phyloP scores from a whole-genome alignment of 2,888 invertebrate species.

The Thalpophila matura region DNA sequence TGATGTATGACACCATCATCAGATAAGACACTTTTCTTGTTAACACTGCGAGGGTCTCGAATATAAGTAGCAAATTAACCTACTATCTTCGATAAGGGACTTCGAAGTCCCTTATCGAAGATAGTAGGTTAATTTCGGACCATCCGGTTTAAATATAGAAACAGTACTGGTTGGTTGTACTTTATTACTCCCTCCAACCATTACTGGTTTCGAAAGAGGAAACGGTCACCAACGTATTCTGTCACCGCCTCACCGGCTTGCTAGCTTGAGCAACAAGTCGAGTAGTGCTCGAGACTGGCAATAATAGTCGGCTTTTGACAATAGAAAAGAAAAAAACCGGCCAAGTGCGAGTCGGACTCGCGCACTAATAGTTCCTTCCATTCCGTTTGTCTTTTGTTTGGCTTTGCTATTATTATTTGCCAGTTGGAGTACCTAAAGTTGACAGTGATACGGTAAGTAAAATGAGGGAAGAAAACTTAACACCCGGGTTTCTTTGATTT shows the following conservation, averaged over 20 bases:
- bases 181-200: background rate
- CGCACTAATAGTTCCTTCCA: no score
- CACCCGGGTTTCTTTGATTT: no score
- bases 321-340: no score
- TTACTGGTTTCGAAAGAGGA: conserved; percentile 25
- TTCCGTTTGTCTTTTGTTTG: no score
- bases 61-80: conserved; percentile 40
- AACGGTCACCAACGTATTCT: background rate
- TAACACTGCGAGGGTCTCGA: conserved; percentile 36
- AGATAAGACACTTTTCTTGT: conserved; percentile 51
- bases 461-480: no score
- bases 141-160: conserved; percentile 34
- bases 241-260: conserved; percentile 11
- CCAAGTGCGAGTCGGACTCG: no score
- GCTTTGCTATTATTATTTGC: no score
- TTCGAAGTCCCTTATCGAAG: conserved; percentile 11
- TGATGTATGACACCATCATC: conserved; percentile 21
- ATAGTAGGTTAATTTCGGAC: no score
- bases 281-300: no score
- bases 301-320: no score
- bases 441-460: no score
- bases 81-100: conserved; percentile 11
- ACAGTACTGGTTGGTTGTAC: background rate
- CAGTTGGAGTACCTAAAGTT: no score
- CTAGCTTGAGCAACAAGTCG: background rate